phyloP scores from a whole-genome alignment of 2,113 vertebrate genomes.

The Phodopus roborovskii region DNA sequence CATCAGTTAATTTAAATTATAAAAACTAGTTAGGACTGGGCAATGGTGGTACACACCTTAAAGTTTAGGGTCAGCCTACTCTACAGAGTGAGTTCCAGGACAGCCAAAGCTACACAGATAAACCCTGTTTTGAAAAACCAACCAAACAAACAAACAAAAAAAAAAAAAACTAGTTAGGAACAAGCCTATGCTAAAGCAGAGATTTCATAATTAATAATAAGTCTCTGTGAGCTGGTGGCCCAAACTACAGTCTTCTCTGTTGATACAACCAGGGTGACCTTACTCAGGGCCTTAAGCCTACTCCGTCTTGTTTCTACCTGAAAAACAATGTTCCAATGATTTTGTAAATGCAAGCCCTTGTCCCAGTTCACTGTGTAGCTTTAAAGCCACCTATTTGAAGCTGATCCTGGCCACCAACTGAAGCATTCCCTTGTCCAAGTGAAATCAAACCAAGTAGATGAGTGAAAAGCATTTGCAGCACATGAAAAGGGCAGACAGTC shows the following conservation, averaged over 20 bases:
- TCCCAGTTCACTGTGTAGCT: not conserved
- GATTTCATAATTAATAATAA: not conserved
- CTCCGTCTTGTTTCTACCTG: not conserved
- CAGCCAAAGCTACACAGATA: too few species aligned
- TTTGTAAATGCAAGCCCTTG: not conserved
- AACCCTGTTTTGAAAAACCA: too few species aligned
- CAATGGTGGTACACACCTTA: too few species aligned
- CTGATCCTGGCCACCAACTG: not conserved
- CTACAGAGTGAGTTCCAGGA: too few species aligned
- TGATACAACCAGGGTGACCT: not conserved
- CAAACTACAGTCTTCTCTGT: not conserved
- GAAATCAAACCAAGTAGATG: slow-evolving; percentile 1
- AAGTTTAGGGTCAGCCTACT: too few species aligned
- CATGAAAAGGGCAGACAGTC: not conserved
- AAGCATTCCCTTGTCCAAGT: not conserved
- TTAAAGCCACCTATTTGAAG: not conserved
- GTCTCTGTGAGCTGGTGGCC: not conserved
- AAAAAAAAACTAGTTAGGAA: not conserved
- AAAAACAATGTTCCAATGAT: not conserved
- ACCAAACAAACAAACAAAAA: too few species aligned
- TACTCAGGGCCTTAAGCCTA: not conserved
- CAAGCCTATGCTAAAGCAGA: not conserved
- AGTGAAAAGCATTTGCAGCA: not conserved
- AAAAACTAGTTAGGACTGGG: not conserved
- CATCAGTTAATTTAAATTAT: not conserved